Evolutionary conservation across 1,140 invertebrate genomes (phyloP), one percentile per base, ranked within the genome.

Genomic region (Akabosia matsudoensis): DNA sequence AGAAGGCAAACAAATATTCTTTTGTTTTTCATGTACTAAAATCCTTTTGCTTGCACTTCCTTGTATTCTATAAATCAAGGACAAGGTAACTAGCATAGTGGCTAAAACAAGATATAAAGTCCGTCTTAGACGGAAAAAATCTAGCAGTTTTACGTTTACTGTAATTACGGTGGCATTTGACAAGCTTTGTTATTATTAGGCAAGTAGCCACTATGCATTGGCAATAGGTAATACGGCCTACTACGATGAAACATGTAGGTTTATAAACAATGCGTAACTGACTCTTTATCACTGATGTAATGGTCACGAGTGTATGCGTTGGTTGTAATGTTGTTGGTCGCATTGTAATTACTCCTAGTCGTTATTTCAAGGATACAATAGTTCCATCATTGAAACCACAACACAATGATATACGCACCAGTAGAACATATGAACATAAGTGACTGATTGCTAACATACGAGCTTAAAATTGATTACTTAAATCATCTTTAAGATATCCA

Each of bases 41-140:
- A n/a, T n/a, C n/a, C n/a, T n/a, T n/a, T n/a, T n/a, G n/a, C n/a
- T n/a, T n/a, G n/a, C n/a, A n/a, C n/a, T n/a, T n/a, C n/a, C n/a
- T n/a, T 45, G 54, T 10, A 56, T 56, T 56, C 24, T 56, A 56
- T 56, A 56, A 10, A 56, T 22, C 54, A 56, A 56, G 54, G 54
- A 56, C 54, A 56, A 56, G 54, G 54, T 56, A 22, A 56, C 22
- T 22, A 56, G n/a, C 24, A 56, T n/a, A 45, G 37, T 10, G 37
- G 37, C 37, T 45, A 45, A n/a, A n/a, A n/a, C n/a, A n/a, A n/a
- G 7, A 18, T 45, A 18, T 18, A 18, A 45, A 45, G 7, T 45
- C 7, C 18, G 7, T 18, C 18, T 18, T 45, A 45, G 7, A 45
- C 18, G 18, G 37, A 45, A 45, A 45, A 18, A 45, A 45, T 45